A percentile compares a stretch with the other conserved stretches of the same genome.
Conservation (phyloP, 23 tunicate species). For the Ascidia mentula region DNA sequence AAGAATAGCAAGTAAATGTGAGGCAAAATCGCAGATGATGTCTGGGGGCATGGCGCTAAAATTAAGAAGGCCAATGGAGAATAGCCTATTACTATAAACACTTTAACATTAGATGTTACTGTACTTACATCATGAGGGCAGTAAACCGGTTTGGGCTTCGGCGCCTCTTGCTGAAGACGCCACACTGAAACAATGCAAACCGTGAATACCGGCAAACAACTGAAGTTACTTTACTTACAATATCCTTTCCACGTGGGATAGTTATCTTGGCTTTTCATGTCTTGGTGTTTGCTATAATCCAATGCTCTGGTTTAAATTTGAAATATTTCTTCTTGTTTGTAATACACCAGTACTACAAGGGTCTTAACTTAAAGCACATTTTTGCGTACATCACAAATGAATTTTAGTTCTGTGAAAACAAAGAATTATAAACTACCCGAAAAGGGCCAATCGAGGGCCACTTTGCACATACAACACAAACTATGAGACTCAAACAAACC, state of each 20-base stretch:
- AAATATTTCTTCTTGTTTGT: neutral
- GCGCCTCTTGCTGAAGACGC: constrained; percentile 61
- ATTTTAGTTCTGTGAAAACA: neutral
- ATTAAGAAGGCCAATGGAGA: too few species aligned
- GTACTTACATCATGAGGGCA: constrained; percentile 38
- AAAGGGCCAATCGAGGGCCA: neutral
- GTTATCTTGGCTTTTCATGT: constrained; percentile 36
- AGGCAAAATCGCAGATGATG: too few species aligned
- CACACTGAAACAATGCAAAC: constrained; percentile 18
- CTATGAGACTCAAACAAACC: neutral
- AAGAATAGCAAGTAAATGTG: too few species aligned
- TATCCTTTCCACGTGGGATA: constrained; percentile 48
- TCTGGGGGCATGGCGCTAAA: too few species aligned
- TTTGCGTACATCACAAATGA: neutral
- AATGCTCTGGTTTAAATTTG: neutral
- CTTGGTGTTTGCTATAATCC: neutral
- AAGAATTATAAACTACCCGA: neutral
- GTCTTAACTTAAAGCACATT: neutral
- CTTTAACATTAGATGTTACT: too few species aligned
- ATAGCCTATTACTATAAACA: too few species aligned
- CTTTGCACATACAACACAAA: neutral
- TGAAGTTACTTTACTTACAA: constrained; percentile 18
- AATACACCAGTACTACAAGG: neutral
- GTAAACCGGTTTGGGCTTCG: constrained; percentile 48
- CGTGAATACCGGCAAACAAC: neutral